These are phyloP conservation scores for Chaunax sp. DNA, from an alignment of 2,797 vertebrate species.

Conservation along the genomic window DNA sequence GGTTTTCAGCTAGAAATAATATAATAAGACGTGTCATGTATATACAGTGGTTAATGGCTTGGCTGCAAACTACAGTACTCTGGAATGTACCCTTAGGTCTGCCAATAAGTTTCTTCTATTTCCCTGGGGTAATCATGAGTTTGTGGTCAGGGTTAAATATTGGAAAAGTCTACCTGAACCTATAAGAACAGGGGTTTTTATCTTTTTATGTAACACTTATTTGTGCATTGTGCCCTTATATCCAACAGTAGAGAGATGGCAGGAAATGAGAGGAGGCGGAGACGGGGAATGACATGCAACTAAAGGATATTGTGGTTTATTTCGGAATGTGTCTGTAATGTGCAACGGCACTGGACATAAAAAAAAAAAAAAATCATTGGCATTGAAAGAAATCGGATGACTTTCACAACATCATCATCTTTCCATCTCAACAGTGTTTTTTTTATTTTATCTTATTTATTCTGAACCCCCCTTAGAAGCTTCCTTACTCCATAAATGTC, in stretches of 20 bases:
- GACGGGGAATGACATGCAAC: not conserved
- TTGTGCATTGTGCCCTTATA: not conserved
- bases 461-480: too few species aligned
- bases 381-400: not conserved
- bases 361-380: not conserved
- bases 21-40: not conserved
- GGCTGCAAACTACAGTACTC: slow-evolving; percentile 10
- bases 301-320: not conserved
- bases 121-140: not conserved
- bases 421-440: too few species aligned
- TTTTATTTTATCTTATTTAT: too few species aligned
- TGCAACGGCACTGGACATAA: not conserved
- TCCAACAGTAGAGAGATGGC: not conserved
- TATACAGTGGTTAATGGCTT: slow-evolving; percentile 12
- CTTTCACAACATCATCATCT: not conserved
- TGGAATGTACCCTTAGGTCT: slow-evolving; percentile 28
- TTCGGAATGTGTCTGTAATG: not conserved
- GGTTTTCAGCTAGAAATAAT: slow-evolving; percentile 1
- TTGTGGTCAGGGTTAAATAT: not conserved
- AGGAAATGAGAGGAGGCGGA: slow-evolving; percentile 3
- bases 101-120: slow-evolving; percentile 38
- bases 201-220: not conserved
- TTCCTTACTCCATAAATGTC: too few species aligned
- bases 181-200: not conserved
- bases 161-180: not conserved